Evolutionary conservation across 2,113 vertebrate genomes (phyloP).

Genomic region (Oreochromis niloticus): DNA sequence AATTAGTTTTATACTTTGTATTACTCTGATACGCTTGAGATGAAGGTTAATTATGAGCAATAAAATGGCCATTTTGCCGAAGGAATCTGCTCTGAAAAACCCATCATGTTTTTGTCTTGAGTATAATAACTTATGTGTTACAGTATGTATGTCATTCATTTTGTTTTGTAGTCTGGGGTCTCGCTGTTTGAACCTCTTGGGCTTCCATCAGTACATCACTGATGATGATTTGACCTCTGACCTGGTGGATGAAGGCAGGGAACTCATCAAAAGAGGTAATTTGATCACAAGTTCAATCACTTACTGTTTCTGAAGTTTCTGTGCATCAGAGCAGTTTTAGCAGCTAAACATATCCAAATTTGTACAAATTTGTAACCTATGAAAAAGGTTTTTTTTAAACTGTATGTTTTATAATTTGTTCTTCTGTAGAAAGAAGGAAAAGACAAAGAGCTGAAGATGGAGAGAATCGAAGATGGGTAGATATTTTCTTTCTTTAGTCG

Average conservation of each 20-base stretch:
- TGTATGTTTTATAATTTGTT: neutral
- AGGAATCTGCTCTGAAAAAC: neutral
- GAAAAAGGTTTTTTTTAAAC: neutral
- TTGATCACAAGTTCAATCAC: neutral
- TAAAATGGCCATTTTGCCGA: neutral
- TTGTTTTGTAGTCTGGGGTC: constrained; percentile 80
- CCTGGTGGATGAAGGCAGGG: constrained; percentile 89
- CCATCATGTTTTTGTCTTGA: neutral
- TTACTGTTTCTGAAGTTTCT: neutral
- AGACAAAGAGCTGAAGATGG: constrained; percentile 84
- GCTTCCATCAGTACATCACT: constrained; percentile 90
- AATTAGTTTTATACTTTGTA: neutral
- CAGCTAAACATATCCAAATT: neutral
- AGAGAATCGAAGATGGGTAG: constrained; percentile 74
- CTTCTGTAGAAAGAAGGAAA: constrained; percentile 84
- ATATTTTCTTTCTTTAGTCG: neutral
- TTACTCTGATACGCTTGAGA: neutral
- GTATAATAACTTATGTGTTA: neutral
- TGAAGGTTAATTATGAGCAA: neutral
- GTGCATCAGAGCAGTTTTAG: neutral
- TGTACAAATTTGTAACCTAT: neutral
- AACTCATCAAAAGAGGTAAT: constrained; percentile 86
- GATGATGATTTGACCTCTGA: constrained; percentile 88
- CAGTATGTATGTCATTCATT: neutral
- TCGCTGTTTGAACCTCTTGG: constrained; percentile 89